Evolutionary conservation across 2,888 invertebrate genomes (phyloP).

Genomic region (Cetonia aurata): DNA sequence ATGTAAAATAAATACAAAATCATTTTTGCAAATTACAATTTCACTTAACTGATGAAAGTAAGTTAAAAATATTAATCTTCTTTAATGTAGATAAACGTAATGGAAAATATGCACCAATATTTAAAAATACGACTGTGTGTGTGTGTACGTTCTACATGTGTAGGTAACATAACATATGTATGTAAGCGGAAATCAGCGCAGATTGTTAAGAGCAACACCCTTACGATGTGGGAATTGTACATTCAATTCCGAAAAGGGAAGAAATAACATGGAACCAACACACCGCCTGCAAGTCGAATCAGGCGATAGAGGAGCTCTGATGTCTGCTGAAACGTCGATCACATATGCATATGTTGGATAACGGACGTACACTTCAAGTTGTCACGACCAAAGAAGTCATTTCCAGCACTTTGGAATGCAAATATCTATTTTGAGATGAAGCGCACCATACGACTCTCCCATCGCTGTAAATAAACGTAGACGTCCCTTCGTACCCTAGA

Average conservation of each 20-base stretch:
- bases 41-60: no score
- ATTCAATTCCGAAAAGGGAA: conserved; percentile 5
- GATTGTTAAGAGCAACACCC: conserved; percentile 1
- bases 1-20: no score
- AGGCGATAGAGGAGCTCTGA: conserved; percentile 19
- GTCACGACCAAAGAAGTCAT: conserved; percentile 38
- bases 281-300: conserved; percentile 21
- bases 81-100: no score
- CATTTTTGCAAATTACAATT: no score
- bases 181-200: neutral
- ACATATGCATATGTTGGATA: conserved; percentile 36
- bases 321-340: conserved; percentile 36
- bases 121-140: no score
- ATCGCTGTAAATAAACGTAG: conserved; percentile 35
- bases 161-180: neutral
- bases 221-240: conserved; percentile 19
- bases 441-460: conserved; percentile 22
- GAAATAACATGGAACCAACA: conserved; percentile 17
- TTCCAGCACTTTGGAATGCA: conserved; percentile 35
- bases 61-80: no score
- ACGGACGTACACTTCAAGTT: conserved; percentile 34
- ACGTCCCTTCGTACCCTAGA: conserved; percentile 1
- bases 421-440: conserved; percentile 34
- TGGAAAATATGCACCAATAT: no score
- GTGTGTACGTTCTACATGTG: no score